These are phyloP conservation scores for Tineola bisselliella DNA, from an alignment of 2,888 invertebrate species.

Conservation along the genomic window DNA sequence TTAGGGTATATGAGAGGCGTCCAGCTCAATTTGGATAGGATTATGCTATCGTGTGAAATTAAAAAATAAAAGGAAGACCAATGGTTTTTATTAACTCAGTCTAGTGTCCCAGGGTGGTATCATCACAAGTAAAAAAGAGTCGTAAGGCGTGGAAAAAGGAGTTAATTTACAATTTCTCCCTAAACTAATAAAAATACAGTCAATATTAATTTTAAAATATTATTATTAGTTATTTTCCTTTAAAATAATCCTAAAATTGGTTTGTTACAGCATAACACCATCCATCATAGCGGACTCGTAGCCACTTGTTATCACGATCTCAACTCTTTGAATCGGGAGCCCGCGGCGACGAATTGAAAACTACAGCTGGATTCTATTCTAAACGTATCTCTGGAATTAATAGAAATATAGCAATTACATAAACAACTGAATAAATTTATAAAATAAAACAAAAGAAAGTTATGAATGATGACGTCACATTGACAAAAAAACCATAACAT, in stretches of 20 bases:
- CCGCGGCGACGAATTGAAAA: slow-evolving; percentile 30
- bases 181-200: too few species aligned
- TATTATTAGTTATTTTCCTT: too few species aligned
- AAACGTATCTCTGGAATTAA: not conserved
- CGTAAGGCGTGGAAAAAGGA: too few species aligned
- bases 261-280: slow-evolving; percentile 21
- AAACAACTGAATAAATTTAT: not conserved
- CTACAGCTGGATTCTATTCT: slow-evolving; percentile 33
- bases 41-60: slow-evolving; percentile 23
- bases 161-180: too few species aligned
- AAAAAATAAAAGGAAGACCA: too few species aligned
- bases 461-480: too few species aligned
- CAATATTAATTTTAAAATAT: too few species aligned
- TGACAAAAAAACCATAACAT: too few species aligned
- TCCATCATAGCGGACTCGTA: slow-evolving; percentile 27
- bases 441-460: too few species aligned
- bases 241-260: not conserved
- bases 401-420: not conserved
- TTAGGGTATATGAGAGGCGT: slow-evolving; percentile 45
- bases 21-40: slow-evolving; percentile 27
- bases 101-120: too few species aligned
- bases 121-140: too few species aligned
- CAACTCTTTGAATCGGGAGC: slow-evolving; percentile 44
- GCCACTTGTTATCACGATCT: slow-evolving; percentile 44
- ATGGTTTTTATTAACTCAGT: too few species aligned